Evolutionary conservation across 2,113 vertebrate genomes (phyloP).

Genomic region (Pithys albifrons): DNA sequence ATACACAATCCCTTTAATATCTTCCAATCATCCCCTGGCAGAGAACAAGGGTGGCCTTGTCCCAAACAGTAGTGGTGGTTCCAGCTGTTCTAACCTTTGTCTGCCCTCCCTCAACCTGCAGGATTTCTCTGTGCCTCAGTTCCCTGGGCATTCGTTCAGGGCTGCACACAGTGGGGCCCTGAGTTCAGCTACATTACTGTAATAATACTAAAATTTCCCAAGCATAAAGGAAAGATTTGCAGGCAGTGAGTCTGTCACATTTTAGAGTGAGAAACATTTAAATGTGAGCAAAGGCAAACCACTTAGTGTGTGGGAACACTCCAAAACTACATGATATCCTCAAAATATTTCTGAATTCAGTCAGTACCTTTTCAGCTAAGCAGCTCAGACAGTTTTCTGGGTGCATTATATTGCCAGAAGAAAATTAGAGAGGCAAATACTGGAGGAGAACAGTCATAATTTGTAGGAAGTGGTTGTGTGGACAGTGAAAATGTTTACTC

Average conservation of each 20-base stretch:
- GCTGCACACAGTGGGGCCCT: not conserved
- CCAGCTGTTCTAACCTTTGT: not conserved
- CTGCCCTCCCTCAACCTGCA: not conserved
- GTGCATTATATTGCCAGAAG: not conserved
- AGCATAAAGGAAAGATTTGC: slow-evolving; percentile 11
- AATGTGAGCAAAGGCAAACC: not conserved
- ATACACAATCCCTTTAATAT: not conserved
- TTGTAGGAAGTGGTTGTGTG: not conserved
- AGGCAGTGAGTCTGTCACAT: not conserved
- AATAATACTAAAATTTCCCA: not conserved
- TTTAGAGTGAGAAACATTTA: not conserved
- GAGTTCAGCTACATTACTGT: not conserved
- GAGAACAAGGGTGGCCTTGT: not conserved
- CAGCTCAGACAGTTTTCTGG: not conserved
- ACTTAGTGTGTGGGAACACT: not conserved
- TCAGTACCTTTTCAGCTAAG: not conserved
- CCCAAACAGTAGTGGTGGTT: not conserved
- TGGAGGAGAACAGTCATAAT: not conserved
- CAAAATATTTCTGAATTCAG: slow-evolving; percentile 1
- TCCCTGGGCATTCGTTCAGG: not conserved
- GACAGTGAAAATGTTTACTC: not conserved
- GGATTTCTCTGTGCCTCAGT: not conserved
- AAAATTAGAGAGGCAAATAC: not conserved
- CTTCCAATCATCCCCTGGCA: not conserved
- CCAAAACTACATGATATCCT: not conserved